Base-by-base conservation (phyloP, 2,797 vertebrate genomes). In the Sebastes baramenuke region DNA sequence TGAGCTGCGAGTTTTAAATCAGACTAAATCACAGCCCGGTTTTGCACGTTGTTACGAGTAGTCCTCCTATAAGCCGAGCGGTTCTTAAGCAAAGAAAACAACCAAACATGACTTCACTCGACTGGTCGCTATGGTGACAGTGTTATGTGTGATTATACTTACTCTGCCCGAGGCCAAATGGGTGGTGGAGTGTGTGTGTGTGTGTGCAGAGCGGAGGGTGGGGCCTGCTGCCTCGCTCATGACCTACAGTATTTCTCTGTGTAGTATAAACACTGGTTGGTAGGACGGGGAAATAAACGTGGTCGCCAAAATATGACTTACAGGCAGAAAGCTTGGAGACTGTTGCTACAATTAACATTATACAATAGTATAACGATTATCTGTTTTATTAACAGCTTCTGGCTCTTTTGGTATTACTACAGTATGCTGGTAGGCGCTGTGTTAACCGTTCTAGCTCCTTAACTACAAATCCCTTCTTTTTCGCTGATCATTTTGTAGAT, bases 71-170 rank as follows among this genome's bases (percentile, higher is more conserved):
- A 27, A 77, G 68, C 55, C 0, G 34, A 82, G 67, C 3, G 1
- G 24, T n/a, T 70, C 67, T 67, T 60, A 60, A 49, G n/a, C 27
- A 24, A 66, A 77, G 69, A 58, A 54, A 80, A 59, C 56, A 54
- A 55, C 29, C n/a, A 22, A 71, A 66, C 65, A 80, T 61, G 66
- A 85, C 75, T 81, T 79, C 55, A 62, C 62, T 36, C 30, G 20
- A 30, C 70, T 4, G 12, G 87, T 94, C 49, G 54, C 90, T 69
- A 93, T 91, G 86, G 92, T 16, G 84, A 93, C 83, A 29, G 67
- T 89, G 89, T 92, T 91, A 68, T 88, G 87, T 85, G 85, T 89
- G 86, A 81, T 83, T 82, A 80, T 68, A 67, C 75, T 77, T 75
- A 76, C 75, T 88, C 42, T 32, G 84, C 82, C 70, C 56, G 38